Evolutionary conservation across 2,113 vertebrate genomes (phyloP).

Genomic region (Passer domesticus): DNA sequence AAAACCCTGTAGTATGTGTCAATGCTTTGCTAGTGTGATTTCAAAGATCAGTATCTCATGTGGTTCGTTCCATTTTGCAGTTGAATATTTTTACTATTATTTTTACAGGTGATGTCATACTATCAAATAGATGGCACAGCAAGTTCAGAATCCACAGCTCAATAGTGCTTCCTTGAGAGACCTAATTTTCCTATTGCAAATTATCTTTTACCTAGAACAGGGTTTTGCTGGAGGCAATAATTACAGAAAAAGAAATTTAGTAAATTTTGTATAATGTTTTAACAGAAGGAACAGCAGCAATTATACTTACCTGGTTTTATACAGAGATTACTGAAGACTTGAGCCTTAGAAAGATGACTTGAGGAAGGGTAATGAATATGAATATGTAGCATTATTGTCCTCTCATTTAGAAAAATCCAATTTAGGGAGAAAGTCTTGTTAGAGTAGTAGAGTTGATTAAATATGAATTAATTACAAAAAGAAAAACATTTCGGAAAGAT

Average conservation of each 20-base stretch:
- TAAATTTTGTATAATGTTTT: neutral
- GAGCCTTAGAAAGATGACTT: neutral
- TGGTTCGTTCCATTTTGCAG: neutral
- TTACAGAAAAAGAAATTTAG: neutral
- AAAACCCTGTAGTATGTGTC: neutral
- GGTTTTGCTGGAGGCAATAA: neutral
- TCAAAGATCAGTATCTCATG: neutral
- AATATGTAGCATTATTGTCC: accelerated
- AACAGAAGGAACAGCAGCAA: neutral
- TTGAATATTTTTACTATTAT: neutral
- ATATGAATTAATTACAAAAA: neutral
- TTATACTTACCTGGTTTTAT: neutral
- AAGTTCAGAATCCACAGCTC: neutral
- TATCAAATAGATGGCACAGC: neutral
- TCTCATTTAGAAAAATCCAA: neutral
- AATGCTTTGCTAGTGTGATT: neutral
- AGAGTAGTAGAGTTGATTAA: neutral
- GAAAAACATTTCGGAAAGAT: neutral
- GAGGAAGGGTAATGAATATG: neutral
- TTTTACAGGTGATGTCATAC: neutral
- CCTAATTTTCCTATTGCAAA: neutral
- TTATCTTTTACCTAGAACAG: neutral
- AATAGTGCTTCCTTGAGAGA: neutral
- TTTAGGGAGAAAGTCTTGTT: neutral
- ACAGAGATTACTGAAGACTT: neutral